Conservation (phyloP, 2,113 vertebrate genomes). For the Murina feae region DNA sequence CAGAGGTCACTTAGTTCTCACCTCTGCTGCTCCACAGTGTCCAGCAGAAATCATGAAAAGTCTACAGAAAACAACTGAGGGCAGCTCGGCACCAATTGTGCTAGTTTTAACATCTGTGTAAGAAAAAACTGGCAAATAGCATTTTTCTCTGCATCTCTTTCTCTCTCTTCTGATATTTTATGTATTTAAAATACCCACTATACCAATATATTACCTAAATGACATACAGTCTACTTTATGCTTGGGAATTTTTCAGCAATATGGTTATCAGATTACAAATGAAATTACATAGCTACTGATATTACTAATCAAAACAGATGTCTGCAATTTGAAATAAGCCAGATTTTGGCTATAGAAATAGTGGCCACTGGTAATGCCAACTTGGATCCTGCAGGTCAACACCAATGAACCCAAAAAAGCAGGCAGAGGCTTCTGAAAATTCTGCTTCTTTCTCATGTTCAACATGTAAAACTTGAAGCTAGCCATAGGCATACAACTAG, state of each 20-base stretch:
- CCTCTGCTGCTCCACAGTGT: background rate
- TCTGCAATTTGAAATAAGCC: slow-evolving; percentile 1
- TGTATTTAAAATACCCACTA: background rate
- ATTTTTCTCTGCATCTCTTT: background rate
- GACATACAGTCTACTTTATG: background rate
- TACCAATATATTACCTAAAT: background rate
- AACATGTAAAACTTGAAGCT: background rate
- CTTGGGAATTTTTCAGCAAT: background rate
- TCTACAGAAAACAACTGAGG: background rate
- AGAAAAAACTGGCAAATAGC: background rate
- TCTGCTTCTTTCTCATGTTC: background rate
- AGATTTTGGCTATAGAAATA: background rate
- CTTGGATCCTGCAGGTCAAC: background rate
- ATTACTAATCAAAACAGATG: slow-evolving; percentile 11
- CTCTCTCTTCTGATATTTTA: background rate
- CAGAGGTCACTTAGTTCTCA: background rate
- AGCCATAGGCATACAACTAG: background rate
- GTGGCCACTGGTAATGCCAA: background rate
- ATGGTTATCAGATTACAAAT: background rate
- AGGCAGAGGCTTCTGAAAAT: background rate
- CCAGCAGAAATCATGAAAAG: background rate
- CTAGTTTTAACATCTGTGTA: background rate
- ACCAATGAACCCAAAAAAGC: background rate
- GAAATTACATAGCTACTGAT: background rate
- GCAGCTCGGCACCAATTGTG: background rate